phyloP scores from a whole-genome alignment of 2,797 vertebrate species.

The Myripristis jacobus region DNA sequence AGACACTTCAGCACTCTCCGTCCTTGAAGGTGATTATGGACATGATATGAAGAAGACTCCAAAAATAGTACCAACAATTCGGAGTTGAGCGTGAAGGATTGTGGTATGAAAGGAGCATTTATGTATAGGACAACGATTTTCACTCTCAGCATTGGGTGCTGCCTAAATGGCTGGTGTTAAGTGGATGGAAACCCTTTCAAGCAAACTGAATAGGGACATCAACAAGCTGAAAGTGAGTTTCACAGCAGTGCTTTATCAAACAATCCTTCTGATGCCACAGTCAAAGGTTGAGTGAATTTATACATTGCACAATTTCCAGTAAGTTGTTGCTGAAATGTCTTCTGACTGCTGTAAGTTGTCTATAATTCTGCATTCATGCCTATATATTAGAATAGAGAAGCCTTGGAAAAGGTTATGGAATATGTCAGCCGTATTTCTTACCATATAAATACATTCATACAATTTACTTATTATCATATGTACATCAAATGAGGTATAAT shows the following conservation, averaged over 20 bases:
- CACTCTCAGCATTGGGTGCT: slow-evolving; percentile 44
- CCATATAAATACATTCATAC: too few species aligned
- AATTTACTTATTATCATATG: too few species aligned
- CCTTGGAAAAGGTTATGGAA: too few species aligned
- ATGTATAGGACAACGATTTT: slow-evolving; percentile 46
- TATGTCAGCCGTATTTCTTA: too few species aligned
- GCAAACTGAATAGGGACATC: slow-evolving; percentile 35
- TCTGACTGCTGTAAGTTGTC: background rate
- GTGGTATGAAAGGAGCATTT: slow-evolving; percentile 32
- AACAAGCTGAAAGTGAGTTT: background rate
- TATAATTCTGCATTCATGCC: background rate
- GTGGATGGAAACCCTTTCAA: slow-evolving; percentile 17
- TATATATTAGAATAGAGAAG: too few species aligned
- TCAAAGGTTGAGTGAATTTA: slow-evolving; percentile 11
- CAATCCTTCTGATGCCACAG: background rate
- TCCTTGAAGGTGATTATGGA: background rate
- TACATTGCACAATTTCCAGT: slow-evolving; percentile 13
- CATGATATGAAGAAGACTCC: slow-evolving; percentile 35
- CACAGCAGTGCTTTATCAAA: background rate
- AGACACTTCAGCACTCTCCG: slow-evolving; percentile 24
- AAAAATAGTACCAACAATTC: slow-evolving; percentile 39
- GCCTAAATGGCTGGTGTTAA: slow-evolving; percentile 44
- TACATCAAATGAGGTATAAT: too few species aligned
- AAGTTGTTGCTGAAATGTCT: background rate
- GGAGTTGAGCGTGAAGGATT: slow-evolving; percentile 4